phyloP scores from a whole-genome alignment of 1,140 invertebrate species.

The Papilio dardanus region DNA sequence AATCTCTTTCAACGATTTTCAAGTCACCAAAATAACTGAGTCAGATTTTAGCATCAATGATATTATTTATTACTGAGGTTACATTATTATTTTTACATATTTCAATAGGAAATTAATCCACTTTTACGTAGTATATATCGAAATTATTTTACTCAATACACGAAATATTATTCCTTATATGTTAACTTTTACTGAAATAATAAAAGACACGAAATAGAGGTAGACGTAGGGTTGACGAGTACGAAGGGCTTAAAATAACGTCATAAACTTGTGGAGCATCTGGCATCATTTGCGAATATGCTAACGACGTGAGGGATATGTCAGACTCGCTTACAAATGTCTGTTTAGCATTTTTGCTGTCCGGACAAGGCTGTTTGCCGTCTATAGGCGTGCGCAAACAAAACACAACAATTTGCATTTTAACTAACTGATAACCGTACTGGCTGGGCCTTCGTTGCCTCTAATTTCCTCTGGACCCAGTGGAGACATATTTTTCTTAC shows the following conservation, averaged over 20 bases:
- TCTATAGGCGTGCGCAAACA: constrained; percentile 63
- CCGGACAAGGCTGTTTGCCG: constrained; percentile 44
- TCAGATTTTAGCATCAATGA: no score
- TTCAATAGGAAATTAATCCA: no score
- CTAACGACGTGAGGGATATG: constrained; percentile 53
- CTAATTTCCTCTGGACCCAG: constrained; percentile 58
- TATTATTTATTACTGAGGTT: no score
- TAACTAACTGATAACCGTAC: constrained; percentile 74
- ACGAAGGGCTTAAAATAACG: constrained; percentile 24
- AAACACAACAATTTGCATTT: constrained; percentile 78
- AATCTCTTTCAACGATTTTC: no score
- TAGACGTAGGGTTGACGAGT: neutral
- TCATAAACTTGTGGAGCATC: constrained; percentile 30
- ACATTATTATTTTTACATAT: no score
- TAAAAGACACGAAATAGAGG: constrained; percentile 6
- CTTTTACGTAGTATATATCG: no score
- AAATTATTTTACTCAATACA: neutral
- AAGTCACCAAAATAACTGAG: no score
- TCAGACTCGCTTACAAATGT: constrained; percentile 66
- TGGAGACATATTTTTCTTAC: constrained; percentile 60
- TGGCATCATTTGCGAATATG: constrained; percentile 51
- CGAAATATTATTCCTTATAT: neutral
- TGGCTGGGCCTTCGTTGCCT: constrained; percentile 50
- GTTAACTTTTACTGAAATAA: constrained; percentile 11
- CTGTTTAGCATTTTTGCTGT: constrained; percentile 70